phyloP scores from a whole-genome alignment of 2,797 vertebrate species.

The Schizothorax lantsangensis region DNA sequence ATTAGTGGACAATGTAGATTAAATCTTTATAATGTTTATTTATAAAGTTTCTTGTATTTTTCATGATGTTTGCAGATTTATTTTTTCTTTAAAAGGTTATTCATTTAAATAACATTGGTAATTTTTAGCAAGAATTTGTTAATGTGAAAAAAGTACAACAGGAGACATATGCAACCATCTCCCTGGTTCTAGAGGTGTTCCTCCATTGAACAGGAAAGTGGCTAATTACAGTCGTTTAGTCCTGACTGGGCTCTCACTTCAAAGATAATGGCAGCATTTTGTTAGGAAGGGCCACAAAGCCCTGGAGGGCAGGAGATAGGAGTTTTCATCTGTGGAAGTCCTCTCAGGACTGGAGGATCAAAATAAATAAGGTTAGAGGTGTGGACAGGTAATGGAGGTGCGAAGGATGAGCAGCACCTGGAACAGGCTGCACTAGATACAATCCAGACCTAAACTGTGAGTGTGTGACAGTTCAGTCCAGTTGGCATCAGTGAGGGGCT shows the following conservation, averaged over 20 bases:
- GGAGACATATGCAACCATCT: background rate
- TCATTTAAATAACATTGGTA: background rate
- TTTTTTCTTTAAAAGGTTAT: background rate
- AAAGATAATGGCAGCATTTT: slow-evolving; percentile 68
- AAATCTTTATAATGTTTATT: background rate
- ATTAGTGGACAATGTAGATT: background rate
- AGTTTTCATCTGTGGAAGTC: slow-evolving; percentile 58
- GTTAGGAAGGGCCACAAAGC: slow-evolving; percentile 36
- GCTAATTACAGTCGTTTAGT: slow-evolving; percentile 70
- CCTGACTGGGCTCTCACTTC: slow-evolving; percentile 70
- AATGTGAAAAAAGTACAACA: background rate
- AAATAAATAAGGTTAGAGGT: slow-evolving; percentile 68
- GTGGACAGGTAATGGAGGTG: slow-evolving; percentile 70
- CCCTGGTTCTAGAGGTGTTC: slow-evolving; percentile 28
- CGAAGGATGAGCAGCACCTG: slow-evolving; percentile 77
- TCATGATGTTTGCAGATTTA: background rate
- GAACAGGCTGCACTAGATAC: slow-evolving; percentile 63
- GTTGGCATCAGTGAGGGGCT: background rate
- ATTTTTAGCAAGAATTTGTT: background rate
- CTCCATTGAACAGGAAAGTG: slow-evolving; percentile 68
- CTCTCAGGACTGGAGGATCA: slow-evolving; percentile 60
- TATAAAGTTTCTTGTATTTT: background rate
- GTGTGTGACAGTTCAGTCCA: background rate
- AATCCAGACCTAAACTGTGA: slow-evolving; percentile 27
- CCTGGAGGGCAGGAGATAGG: slow-evolving; percentile 67